These are phyloP conservation scores for Pongo abelii DNA, from an alignment of 2,113 vertebrate species.

Conservation along the genomic window DNA sequence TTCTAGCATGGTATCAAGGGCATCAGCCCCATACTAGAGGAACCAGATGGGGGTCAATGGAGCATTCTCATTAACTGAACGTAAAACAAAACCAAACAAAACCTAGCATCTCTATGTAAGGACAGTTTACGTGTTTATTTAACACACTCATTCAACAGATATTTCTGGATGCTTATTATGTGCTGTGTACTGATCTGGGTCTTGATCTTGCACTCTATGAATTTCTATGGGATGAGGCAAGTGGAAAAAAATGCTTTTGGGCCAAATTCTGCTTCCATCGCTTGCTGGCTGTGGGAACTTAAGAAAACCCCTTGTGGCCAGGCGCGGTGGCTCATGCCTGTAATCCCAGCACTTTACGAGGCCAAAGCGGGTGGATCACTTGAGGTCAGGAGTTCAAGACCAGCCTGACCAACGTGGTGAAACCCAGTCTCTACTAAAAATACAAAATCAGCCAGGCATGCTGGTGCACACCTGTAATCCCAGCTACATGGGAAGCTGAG, in stretches of 20 bases:
- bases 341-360: too few relatives aligned
- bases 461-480: too few relatives aligned
- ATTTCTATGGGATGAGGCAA: not conserved
- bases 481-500: too few relatives aligned
- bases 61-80: not conserved
- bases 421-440: too few relatives aligned
- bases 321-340: too few relatives aligned
- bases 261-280: not conserved
- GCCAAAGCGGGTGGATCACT: too few relatives aligned
- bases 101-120: not conserved
- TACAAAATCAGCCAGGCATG: too few relatives aligned
- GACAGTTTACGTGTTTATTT: not conserved
- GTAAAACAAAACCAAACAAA: not conserved
- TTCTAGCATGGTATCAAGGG: not conserved
- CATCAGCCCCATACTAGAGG: not conserved
- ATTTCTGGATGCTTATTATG: not conserved
- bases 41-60: accelerated
- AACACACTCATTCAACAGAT: not conserved
- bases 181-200: not conserved
- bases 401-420: too few relatives aligned
- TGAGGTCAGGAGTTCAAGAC: too few relatives aligned
- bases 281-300: not conserved
- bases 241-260: not conserved
- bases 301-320: not conserved
- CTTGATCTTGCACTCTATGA: not conserved